Evolutionary conservation across 1,140 invertebrate species (phyloP), one percentile per base, ranked within the genome.

Genomic region (Platyscapa corneri): DNA sequence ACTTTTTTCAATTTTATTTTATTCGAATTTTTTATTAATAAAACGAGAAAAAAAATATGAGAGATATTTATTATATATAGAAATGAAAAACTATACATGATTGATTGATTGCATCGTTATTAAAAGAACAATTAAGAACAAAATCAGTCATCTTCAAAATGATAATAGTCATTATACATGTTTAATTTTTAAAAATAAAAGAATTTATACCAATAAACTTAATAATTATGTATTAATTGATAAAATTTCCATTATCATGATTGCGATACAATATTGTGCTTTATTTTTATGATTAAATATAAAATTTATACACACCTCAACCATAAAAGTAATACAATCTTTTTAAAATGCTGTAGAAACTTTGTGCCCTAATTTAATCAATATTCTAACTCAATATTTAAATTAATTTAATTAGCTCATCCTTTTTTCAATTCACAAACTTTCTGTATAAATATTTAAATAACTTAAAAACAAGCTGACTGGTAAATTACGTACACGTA

Each of bases 211-310:
- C 12, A 67, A 72, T 72, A 72, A 74, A 42, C 23, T 20, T 27
- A 74, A 42, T 18, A 39, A 74, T 8, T 20, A 6, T 42, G 39
- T 42, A 74, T 74, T 74, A 74, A 74, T 5, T 74, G 23, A 42
- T 74, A 42, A 42, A 74, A 74, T n/a, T 74, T 37, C 70, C 37
- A 74, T 74, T 74, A 42, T 74, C 39, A 42, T 74, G 39, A 42
- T 74, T 42, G 23, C 42, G n/a, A n/a, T 74, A 14, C 39, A 10
- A n/a, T 74, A 74, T 42, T 6, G 20, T 7, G 30, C 30, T 10
- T 32, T 42, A 42, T 3, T 5, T 42, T 74, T 27, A 74, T 14
- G 70, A 10, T 42, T n/a, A 74, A 74, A 18, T 8, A 42, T 74
- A 42, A 74, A 74, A 74, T 74, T 42, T 14, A 74, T 10, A 14